phyloP scores from a whole-genome alignment of 2,797 vertebrate genomes.

The Tachyglossus aculeatus region DNA sequence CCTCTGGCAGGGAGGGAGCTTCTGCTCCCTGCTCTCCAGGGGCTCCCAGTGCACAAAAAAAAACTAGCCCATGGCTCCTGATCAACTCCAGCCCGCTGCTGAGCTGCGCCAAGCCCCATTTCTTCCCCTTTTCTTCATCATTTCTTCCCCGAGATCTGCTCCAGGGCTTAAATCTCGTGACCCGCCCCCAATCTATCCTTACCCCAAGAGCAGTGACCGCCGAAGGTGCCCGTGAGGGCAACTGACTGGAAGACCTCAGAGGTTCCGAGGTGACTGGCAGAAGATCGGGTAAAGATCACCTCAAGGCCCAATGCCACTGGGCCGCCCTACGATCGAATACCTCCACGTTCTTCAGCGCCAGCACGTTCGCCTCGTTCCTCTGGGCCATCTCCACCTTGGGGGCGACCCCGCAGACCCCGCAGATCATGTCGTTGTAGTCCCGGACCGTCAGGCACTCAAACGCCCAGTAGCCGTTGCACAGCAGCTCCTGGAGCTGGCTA shows the following conservation, averaged over 20 bases:
- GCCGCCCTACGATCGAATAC: slow-evolving; percentile 67
- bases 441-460: slow-evolving; percentile 94
- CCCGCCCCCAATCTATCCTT: not conserved
- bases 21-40: too few relatives aligned
- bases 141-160: too few relatives aligned
- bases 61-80: too few relatives aligned
- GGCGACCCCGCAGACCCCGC: slow-evolving; percentile 93
- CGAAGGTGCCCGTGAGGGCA: not conserved
- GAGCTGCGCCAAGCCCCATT: too few relatives aligned
- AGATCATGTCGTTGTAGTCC: slow-evolving; percentile 99
- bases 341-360: slow-evolving; percentile 92
- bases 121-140: too few relatives aligned
- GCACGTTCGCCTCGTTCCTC: slow-evolving; percentile 81
- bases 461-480: slow-evolving; percentile 95
- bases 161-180: too few relatives aligned
- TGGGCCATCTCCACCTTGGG: slow-evolving; percentile 93
- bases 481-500: slow-evolving; percentile 84
- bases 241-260: not conserved
- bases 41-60: not conserved
- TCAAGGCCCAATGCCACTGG: not conserved
- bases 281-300: not conserved
- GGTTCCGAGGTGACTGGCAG: not conserved
- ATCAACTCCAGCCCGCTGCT: too few relatives aligned
- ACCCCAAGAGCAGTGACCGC: not conserved
- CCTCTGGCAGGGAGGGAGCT: too few relatives aligned